These are phyloP conservation scores for Heliothis subflexa DNA, from an alignment of 1,140 invertebrate species.

Conservation along the genomic window DNA sequence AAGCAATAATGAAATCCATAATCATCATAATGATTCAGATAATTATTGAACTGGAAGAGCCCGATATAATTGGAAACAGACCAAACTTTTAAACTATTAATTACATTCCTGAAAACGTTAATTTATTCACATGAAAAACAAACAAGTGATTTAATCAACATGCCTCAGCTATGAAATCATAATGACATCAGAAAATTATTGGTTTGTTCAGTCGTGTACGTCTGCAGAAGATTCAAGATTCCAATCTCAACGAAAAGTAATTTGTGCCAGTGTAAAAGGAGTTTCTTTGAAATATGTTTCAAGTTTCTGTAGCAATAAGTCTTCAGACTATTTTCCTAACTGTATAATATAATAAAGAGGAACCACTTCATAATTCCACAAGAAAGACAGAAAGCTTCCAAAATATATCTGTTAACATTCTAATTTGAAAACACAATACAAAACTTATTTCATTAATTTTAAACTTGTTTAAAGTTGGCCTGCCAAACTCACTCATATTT, in stretches of 20 bases:
- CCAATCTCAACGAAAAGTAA: not conserved
- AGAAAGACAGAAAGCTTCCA: slow-evolving; percentile 15
- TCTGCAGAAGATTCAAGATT: not conserved
- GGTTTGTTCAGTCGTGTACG: not conserved
- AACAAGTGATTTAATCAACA: not conserved
- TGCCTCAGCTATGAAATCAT: not conserved
- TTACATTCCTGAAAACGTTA: not conserved
- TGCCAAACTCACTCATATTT: slow-evolving; percentile 36
- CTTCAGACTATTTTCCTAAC: not conserved
- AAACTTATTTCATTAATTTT: slow-evolving; percentile 41
- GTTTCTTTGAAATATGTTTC: too few species aligned
- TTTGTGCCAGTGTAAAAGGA: too few species aligned
- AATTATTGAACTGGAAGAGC: too few species aligned
- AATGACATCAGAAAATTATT: not conserved
- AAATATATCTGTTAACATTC: slow-evolving; percentile 14
- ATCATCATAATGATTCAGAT: too few species aligned
- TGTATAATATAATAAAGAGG: not conserved
- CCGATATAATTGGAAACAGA: not conserved
- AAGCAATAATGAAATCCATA: too few species aligned
- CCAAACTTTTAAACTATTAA: not conserved
- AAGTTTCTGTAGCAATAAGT: too few species aligned
- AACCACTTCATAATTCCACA: not conserved
- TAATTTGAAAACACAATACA: slow-evolving; percentile 19
- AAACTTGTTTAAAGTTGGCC: slow-evolving; percentile 23
- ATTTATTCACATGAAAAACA: not conserved